These are phyloP conservation scores for Chloroclysta siterata DNA, from an alignment of 2,888 invertebrate species.

Conservation along the genomic window DNA sequence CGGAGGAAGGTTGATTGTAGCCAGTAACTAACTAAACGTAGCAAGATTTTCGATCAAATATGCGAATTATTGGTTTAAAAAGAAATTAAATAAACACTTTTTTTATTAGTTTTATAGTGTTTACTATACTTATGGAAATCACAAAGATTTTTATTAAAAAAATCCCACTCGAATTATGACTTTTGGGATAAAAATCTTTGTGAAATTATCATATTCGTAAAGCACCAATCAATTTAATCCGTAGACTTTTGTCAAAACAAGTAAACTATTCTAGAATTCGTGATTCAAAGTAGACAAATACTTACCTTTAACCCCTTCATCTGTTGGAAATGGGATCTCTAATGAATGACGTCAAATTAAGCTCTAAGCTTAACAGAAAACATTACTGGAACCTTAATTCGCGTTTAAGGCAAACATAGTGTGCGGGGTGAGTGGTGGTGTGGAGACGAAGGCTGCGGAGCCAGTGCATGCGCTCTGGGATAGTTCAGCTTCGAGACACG, in stretches of 20 bases:
- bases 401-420: conserved; percentile 84
- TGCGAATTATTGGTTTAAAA: not conserved
- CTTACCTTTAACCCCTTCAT: conserved; percentile 52
- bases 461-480: conserved; percentile 66
- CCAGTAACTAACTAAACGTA: not conserved
- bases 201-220: not conserved
- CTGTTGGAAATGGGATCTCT: conserved; percentile 61
- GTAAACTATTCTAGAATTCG: conserved; percentile 1
- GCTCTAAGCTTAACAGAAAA: conserved; percentile 80
- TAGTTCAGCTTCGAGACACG: conserved; percentile 30
- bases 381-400: conserved; percentile 82
- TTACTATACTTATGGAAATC: too few relatives aligned
- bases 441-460: conserved; percentile 80
- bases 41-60: not conserved
- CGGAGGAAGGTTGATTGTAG: conserved; percentile 16
- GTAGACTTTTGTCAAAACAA: not conserved
- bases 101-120: too few relatives aligned
- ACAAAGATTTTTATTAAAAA: too few relatives aligned
- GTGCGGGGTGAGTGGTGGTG: conserved; percentile 81
- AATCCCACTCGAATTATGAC: too few relatives aligned
- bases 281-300: conserved; percentile 31
- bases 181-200: too few relatives aligned
- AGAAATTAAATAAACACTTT: not conserved
- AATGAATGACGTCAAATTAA: conserved; percentile 80
- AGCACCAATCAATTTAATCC: too few relatives aligned